phyloP scores from a whole-genome alignment of 35 echinoderm and acorn worm genomes.

The Acanthaster planci region DNA sequence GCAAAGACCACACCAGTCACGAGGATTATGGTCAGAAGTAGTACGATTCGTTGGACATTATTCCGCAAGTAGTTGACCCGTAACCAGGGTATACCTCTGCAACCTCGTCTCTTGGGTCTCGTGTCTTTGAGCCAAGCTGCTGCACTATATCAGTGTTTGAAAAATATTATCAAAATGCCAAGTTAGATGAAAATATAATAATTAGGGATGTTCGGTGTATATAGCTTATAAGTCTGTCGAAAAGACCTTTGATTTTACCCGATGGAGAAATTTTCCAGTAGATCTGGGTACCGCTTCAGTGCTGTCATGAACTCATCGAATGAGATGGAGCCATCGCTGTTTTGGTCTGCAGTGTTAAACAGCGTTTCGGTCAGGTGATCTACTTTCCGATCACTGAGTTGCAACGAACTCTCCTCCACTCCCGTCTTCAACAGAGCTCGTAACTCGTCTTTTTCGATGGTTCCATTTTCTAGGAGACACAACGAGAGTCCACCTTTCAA shows the following conservation, averaged over 20 bases:
- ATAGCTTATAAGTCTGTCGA: background rate
- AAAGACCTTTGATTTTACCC: slow-evolving; percentile 55
- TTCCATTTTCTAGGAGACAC: slow-evolving; percentile 65
- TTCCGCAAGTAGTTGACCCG: slow-evolving; percentile 56
- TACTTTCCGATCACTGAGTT: slow-evolving; percentile 71
- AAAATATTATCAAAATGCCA: background rate
- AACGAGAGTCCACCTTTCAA: background rate
- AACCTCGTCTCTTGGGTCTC: background rate
- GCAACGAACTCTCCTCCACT: slow-evolving; percentile 89
- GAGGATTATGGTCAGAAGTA: slow-evolving; percentile 50
- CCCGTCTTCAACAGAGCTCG: slow-evolving; percentile 66
- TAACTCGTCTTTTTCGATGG: slow-evolving; percentile 76
- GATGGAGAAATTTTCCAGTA: slow-evolving; percentile 94
- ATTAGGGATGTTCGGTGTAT: background rate
- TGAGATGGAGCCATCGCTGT: slow-evolving; percentile 77
- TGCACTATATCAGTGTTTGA: slow-evolving; percentile 51
- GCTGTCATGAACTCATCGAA: slow-evolving; percentile 87
- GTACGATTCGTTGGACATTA: slow-evolving; percentile 72
- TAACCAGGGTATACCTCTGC: background rate
- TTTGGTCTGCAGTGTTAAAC: slow-evolving; percentile 85
- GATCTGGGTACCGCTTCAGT: slow-evolving; percentile 82
- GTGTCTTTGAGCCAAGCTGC: slow-evolving; percentile 79
- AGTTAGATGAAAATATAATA: background rate
- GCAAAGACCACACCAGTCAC: slow-evolving; percentile 56
- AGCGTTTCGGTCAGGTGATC: slow-evolving; percentile 76